phyloP scores from a whole-genome alignment of 2,888 invertebrate species.

The Drosophila greeni region DNA sequence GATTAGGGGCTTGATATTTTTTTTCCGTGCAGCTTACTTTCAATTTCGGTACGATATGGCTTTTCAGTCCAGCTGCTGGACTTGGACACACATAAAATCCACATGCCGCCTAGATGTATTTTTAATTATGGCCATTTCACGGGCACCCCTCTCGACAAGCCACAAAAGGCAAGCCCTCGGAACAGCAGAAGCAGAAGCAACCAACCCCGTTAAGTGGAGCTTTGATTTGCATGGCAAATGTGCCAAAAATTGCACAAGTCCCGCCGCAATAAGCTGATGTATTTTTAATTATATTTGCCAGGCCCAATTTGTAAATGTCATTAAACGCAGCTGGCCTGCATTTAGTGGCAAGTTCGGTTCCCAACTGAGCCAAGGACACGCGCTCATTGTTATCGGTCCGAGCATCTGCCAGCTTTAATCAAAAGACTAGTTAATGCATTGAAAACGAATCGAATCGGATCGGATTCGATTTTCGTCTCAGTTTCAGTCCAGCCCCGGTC shows the following conservation, averaged over 20 bases:
- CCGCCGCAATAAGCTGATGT: conserved; percentile 51
- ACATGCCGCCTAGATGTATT: conserved; percentile 65
- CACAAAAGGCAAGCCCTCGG: not conserved
- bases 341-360: conserved; percentile 34
- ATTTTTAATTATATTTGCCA: conserved; percentile 58
- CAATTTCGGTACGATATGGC: conserved; percentile 32
- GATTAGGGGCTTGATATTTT: not conserved
- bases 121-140: conserved; percentile 69
- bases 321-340: conserved; percentile 45
- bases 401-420: conserved; percentile 48
- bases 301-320: conserved; percentile 49
- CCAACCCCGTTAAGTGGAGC: conserved; percentile 42
- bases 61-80: conserved; percentile 33
- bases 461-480: conserved; percentile 54
- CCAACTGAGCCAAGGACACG: conserved; percentile 53
- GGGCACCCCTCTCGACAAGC: conserved; percentile 17
- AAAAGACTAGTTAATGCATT: conserved; percentile 48
- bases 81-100: conserved; percentile 53
- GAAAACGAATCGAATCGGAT: conserved; percentile 51
- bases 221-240: conserved; percentile 48
- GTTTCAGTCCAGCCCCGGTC: conserved; percentile 32
- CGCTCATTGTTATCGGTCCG: conserved; percentile 52
- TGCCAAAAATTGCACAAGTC: conserved; percentile 49
- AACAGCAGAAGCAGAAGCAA: conserved; percentile 14
- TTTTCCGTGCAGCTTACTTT: conserved; percentile 46